These are phyloP conservation scores for Macrobrachium rosenbergii DNA, from an alignment of 1,140 invertebrate species.

Conservation along the genomic window DNA sequence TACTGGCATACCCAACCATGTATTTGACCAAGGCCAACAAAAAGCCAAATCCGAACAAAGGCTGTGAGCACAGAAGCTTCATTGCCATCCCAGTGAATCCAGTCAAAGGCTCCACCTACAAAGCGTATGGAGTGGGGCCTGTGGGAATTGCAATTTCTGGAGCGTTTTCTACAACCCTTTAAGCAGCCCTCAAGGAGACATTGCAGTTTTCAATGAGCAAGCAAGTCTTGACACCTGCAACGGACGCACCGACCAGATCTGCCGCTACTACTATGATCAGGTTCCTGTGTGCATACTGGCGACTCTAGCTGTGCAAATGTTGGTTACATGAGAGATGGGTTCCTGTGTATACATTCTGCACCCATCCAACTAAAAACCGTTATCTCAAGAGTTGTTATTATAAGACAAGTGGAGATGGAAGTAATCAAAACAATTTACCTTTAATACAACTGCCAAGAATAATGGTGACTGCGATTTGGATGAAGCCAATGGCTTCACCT, in stretches of 20 bases:
- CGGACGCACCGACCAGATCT: background rate
- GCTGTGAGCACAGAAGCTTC: background rate
- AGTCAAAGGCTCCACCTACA: too few relatives aligned
- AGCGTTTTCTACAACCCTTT: background rate
- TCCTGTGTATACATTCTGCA: background rate
- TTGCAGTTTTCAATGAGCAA: background rate
- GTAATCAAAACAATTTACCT: too few relatives aligned
- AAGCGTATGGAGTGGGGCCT: background rate
- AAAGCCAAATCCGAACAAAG: background rate
- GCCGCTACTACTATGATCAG: background rate
- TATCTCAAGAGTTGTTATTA: background rate
- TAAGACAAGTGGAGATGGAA: too few relatives aligned
- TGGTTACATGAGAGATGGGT: slow-evolving; percentile 2
- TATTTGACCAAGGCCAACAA: background rate
- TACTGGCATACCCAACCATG: background rate
- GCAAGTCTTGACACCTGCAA: background rate
- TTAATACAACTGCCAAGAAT: too few relatives aligned
- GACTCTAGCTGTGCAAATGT: background rate
- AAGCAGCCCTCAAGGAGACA: background rate
- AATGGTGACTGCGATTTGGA: too few relatives aligned
- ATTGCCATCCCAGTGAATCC: background rate
- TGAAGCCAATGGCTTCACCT: background rate
- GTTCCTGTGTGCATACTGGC: background rate
- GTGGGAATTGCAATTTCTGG: background rate
- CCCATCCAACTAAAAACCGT: background rate